Percentiles rank a stretch among this genome's conserved stretches.
Conservation (phyloP, 2,888 invertebrate genomes). For the Lasioglossum morio region DNA sequence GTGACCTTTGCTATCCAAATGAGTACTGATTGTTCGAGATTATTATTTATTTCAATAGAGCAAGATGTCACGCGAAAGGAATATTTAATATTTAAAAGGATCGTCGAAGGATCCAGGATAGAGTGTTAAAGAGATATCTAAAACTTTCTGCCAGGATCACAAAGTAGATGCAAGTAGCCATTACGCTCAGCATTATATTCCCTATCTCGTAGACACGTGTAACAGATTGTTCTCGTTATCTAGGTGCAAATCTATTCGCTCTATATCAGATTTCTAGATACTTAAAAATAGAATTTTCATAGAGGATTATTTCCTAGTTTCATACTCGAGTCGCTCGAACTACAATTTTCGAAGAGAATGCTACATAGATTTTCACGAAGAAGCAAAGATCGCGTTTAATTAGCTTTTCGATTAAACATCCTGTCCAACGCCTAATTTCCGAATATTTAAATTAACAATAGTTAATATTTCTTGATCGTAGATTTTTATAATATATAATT, state of each 20-base stretch:
- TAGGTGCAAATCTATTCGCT: conserved; percentile 10
- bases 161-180: conserved; percentile 8
- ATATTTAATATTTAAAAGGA: conserved; percentile 17
- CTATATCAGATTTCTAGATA: not conserved
- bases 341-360: conserved; percentile 7
- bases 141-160: not conserved
- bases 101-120: conserved; percentile 38
- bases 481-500: too few species aligned
- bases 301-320: not conserved
- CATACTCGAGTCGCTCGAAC: not conserved
- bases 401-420: not conserved
- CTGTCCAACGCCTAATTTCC: not conserved
- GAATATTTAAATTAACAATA: too few species aligned
- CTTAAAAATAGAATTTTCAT: not conserved
- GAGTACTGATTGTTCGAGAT: conserved; percentile 51
- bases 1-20: conserved; percentile 52
- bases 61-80: conserved; percentile 43
- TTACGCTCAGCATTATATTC: conserved; percentile 11
- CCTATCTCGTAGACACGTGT: conserved; percentile 9
- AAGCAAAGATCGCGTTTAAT: not conserved
- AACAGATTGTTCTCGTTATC: conserved; percentile 1
- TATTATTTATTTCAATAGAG: conserved; percentile 56
- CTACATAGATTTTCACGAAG: not conserved
- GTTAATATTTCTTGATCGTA: too few species aligned
- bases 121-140: conserved; percentile 33